These are phyloP conservation scores for Onthophagus taurus DNA, from an alignment of 1,140 invertebrate genomes.

Conservation along the genomic window DNA sequence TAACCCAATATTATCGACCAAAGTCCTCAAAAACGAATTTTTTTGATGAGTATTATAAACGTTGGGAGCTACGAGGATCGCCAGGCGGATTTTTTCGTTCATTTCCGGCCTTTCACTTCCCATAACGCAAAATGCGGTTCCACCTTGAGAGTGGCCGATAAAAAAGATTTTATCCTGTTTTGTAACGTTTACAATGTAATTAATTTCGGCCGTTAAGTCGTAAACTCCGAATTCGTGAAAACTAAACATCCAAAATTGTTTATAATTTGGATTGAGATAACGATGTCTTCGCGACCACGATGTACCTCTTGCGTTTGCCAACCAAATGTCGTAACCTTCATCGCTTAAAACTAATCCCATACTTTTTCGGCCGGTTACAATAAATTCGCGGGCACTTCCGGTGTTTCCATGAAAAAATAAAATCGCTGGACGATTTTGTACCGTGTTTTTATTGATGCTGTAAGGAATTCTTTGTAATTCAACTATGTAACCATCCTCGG, in stretches of 20 bases:
- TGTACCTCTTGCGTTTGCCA: slow-evolving; percentile 55
- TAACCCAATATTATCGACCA: too few species aligned
- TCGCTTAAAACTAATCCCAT: slow-evolving; percentile 53
- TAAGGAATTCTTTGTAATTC: too few species aligned
- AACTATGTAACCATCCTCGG: too few species aligned
- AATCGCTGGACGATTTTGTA: too few species aligned
- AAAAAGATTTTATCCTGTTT: slow-evolving; percentile 46
- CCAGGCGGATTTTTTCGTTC: slow-evolving; percentile 41
- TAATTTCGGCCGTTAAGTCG: slow-evolving; percentile 55
- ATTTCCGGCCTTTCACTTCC: slow-evolving; percentile 38
- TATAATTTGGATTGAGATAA: slow-evolving; percentile 31
- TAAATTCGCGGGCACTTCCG: too few species aligned
- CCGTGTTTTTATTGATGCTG: too few species aligned
- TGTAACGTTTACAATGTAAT: slow-evolving; percentile 49
- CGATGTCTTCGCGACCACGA: slow-evolving; percentile 43
- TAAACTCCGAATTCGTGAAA: slow-evolving; percentile 49
- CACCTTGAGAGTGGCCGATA: slow-evolving; percentile 55
- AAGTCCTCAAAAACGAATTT: too few species aligned
- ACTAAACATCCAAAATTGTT: too few species aligned
- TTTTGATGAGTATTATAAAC: slow-evolving; percentile 40
- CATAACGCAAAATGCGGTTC: slow-evolving; percentile 47
- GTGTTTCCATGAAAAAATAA: too few species aligned
- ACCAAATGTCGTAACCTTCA: slow-evolving; percentile 64
- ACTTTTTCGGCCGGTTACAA: too few species aligned
- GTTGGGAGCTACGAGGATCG: slow-evolving; percentile 47